These are phyloP conservation scores for Agelas oroides DNA, from an alignment of 37 sponge, comb jelly and placozoan genomes.

Conservation along the genomic window DNA sequence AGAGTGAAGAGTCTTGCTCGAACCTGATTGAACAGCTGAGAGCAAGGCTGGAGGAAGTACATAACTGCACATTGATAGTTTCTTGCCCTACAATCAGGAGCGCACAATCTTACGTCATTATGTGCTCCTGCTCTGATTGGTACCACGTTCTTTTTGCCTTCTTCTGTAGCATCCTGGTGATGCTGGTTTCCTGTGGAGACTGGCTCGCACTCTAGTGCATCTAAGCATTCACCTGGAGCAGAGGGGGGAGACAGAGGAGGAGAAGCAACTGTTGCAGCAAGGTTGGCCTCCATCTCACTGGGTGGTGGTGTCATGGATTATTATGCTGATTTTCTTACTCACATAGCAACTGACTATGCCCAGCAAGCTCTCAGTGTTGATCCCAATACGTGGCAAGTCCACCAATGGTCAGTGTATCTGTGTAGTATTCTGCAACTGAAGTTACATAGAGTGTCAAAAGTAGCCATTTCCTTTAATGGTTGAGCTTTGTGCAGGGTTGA, in stretches of 20 bases:
- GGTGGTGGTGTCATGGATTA: too few relatives aligned
- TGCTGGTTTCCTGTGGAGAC: slow-evolving; percentile 56
- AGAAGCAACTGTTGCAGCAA: slow-evolving; percentile 29
- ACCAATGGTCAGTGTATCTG: slow-evolving; percentile 56
- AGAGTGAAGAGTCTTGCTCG: slow-evolving; percentile 47
- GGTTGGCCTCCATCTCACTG: slow-evolving; percentile 18
- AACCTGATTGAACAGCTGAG: slow-evolving; percentile 27
- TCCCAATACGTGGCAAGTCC: slow-evolving; percentile 59
- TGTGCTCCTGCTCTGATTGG: background rate
- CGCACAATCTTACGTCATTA: too few relatives aligned
- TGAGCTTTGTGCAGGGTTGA: too few relatives aligned
- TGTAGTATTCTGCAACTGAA: background rate
- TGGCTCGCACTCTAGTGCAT: slow-evolving; percentile 45
- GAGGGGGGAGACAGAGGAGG: slow-evolving; percentile 29
- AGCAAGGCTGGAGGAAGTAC: slow-evolving; percentile 20
- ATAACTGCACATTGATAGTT: background rate
- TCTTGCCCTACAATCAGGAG: too few relatives aligned
- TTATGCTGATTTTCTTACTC: background rate
- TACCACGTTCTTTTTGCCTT: too few relatives aligned
- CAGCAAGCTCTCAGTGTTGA: slow-evolving; percentile 52
- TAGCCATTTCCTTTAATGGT: too few relatives aligned
- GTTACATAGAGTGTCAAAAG: too few relatives aligned
- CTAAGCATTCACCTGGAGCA: slow-evolving; percentile 35
- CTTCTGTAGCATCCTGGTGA: slow-evolving; percentile 2
- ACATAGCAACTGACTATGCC: slow-evolving; percentile 46